A percentile compares a stretch with the other conserved stretches of the same genome.
These are phyloP conservation scores for Centropus unirufus DNA, from an alignment of 2,113 vertebrate species.

Conservation along the genomic window DNA sequence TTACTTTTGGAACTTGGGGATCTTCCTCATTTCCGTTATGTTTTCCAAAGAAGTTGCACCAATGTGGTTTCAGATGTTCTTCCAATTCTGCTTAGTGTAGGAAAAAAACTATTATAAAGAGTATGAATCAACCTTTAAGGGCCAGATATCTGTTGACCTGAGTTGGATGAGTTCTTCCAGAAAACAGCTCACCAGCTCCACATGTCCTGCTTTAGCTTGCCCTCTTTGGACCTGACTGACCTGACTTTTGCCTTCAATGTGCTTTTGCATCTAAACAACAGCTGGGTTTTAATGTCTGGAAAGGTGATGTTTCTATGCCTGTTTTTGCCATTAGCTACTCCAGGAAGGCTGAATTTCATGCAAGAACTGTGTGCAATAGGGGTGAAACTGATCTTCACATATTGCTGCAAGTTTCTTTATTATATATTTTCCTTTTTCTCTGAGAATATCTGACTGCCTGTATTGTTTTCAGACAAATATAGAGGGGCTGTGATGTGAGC, in stretches of 20 bases:
- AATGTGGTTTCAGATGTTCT: background rate
- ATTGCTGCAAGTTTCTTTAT: background rate
- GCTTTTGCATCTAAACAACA: background rate
- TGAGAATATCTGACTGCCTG: background rate
- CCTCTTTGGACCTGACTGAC: background rate
- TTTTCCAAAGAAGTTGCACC: background rate
- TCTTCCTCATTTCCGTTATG: background rate
- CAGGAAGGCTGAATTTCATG: background rate
- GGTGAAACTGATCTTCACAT: background rate
- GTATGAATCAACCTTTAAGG: background rate
- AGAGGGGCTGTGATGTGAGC: background rate
- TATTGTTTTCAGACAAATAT: background rate
- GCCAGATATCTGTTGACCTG: background rate
- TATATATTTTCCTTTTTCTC: background rate
- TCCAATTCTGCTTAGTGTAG: background rate
- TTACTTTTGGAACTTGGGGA: background rate
- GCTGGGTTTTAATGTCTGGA: background rate
- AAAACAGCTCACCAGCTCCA: background rate
- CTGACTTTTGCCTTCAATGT: background rate
- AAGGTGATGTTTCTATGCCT: background rate
- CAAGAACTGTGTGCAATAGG: background rate
- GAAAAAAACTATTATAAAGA: fast-evolving
- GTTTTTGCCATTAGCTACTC: background rate
- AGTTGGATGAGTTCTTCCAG: background rate
- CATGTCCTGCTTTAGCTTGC: background rate